Evolutionary conservation across 2,888 invertebrate genomes (phyloP).

Genomic region (Malacosoma neustria): DNA sequence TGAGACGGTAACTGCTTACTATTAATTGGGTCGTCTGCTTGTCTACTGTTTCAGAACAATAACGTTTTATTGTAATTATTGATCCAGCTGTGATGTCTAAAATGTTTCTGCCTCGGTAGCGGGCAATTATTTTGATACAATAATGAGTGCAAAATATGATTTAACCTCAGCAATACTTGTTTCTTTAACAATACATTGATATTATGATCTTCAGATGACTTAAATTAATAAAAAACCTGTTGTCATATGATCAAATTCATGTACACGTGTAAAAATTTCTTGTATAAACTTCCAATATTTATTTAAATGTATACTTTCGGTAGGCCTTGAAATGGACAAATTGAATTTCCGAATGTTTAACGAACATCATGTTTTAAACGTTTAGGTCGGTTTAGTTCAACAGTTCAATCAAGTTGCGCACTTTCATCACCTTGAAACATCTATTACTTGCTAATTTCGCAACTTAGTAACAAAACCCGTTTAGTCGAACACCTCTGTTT

Average conservation of each 20-base stretch:
- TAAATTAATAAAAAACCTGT: no score
- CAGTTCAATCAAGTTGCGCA: conserved; percentile 14
- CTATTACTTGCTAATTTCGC: conserved; percentile 22
- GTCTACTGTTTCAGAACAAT: no score
- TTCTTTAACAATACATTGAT: no score
- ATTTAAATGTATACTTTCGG: background rate
- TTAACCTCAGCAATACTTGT: no score
- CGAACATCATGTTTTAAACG: conserved; percentile 1
- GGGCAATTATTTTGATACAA: no score
- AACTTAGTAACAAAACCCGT: conserved; percentile 26
- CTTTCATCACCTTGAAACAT: conserved; percentile 38
- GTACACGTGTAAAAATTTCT: background rate
- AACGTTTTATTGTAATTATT: no score
- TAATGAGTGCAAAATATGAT: no score
- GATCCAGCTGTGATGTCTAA: no score
- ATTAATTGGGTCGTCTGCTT: no score
- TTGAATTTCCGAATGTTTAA: conserved; percentile 3
- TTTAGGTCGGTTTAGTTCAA: conserved; percentile 7
- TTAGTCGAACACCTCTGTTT: conserved; percentile 16
- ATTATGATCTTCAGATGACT: no score
- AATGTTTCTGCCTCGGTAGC: no score
- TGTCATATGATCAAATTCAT: background rate
- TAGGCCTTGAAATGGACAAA: background rate
- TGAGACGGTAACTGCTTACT: no score
- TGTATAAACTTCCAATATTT: background rate